Conservation (phyloP, 2,888 invertebrate genomes). For the Deladenus siricidicola region DNA sequence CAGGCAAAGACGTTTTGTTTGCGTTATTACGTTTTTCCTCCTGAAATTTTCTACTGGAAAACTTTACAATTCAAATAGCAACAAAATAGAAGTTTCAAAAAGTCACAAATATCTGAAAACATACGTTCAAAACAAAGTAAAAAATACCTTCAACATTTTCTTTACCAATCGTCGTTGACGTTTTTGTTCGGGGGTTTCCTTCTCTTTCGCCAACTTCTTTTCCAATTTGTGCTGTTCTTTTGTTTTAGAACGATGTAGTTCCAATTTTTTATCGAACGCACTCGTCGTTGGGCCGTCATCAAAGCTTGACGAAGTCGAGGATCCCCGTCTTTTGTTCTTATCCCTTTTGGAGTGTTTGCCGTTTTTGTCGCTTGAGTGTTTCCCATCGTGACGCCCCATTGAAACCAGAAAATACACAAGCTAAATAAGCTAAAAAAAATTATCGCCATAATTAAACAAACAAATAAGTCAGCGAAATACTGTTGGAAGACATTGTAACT, state of each 20-base stretch:
- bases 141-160: constrained; percentile 59
- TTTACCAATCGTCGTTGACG: constrained; percentile 72
- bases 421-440: not conserved
- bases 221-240: constrained; percentile 36
- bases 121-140: not conserved
- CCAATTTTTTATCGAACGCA: constrained; percentile 15
- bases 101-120: too few species aligned
- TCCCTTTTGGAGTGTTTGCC: not conserved
- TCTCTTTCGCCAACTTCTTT: constrained; percentile 65
- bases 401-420: not conserved
- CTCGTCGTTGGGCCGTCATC: not conserved
- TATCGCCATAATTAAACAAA: not conserved
- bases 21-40: constrained; percentile 21
- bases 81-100: too few species aligned
- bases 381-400: not conserved
- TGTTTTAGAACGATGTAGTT: constrained; percentile 25
- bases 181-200: constrained; percentile 92
- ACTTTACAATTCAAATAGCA: not conserved
- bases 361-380: not conserved
- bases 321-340: constrained; percentile 3
- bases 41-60: constrained; percentile 7
- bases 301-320: constrained; percentile 4
- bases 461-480: not conserved
- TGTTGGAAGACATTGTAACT: too few species aligned
- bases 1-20: constrained; percentile 58